Percentiles rank a stretch among this genome's conserved stretches.
phyloP scores from a whole-genome alignment of 2,113 vertebrate species.

The zebrafish (Danio rerio) region DNA sequence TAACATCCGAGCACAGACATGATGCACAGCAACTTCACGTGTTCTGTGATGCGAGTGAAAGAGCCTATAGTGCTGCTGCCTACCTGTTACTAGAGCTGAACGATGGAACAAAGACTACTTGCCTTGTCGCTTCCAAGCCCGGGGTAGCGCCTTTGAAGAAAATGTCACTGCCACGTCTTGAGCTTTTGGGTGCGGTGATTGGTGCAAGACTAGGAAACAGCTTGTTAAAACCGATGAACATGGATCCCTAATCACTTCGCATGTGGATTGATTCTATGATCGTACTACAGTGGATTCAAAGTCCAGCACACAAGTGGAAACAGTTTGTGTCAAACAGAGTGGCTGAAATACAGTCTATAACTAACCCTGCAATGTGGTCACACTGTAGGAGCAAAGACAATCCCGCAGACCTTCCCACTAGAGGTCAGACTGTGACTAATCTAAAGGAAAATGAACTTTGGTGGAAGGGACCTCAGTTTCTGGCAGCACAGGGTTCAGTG shows the following conservation, averaged over 20 bases:
- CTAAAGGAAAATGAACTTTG: not conserved
- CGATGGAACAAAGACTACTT: not conserved
- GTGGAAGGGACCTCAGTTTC: not conserved
- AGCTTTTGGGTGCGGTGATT: not conserved
- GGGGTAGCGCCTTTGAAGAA: not conserved
- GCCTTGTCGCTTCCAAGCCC: not conserved
- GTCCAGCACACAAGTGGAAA: not conserved
- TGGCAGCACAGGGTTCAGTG: not conserved
- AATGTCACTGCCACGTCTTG: not conserved
- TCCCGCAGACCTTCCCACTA: not conserved
- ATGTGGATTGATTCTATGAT: slow-evolving; percentile 23
- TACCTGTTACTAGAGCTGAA: not conserved
- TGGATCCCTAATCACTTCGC: not conserved
- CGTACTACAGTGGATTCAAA: slow-evolving; percentile 1
- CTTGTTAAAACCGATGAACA: not conserved
- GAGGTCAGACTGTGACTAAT: not conserved
- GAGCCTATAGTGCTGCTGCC: not conserved
- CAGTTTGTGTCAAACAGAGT: slow-evolving; percentile 5
- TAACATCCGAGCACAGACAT: not conserved
- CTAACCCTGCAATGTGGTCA: not conserved
- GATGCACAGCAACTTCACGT: not conserved
- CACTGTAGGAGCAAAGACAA: not conserved
- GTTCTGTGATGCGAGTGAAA: slow-evolving; percentile 35
- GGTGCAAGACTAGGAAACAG: slow-evolving; percentile 6
- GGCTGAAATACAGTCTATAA: not conserved